A percentile compares a stretch with the other conserved stretches of the same genome.
These are phyloP conservation scores for Carpatolechia fugitivella DNA, from an alignment of 2,888 invertebrate species.

Conservation along the genomic window DNA sequence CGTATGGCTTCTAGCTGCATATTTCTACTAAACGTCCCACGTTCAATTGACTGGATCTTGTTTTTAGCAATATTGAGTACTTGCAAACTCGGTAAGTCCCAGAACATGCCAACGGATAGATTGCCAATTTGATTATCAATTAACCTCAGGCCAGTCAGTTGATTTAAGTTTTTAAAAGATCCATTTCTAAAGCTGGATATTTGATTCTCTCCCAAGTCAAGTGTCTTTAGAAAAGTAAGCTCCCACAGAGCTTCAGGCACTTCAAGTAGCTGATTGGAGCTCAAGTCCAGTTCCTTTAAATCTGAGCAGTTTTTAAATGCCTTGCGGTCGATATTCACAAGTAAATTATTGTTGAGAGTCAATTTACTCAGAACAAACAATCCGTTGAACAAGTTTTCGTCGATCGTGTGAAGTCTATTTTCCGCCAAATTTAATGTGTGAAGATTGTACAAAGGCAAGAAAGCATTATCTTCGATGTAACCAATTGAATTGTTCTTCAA, in stretches of 20 bases:
- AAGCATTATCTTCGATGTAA: slow-evolving; percentile 93
- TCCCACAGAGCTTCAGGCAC: slow-evolving; percentile 92
- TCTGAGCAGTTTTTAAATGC: slow-evolving; percentile 94
- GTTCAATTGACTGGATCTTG: slow-evolving; percentile 90
- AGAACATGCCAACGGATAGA: slow-evolving; percentile 90
- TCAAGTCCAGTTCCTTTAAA: slow-evolving; percentile 92
- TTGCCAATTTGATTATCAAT: slow-evolving; percentile 95
- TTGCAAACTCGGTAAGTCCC: slow-evolving; percentile 90
- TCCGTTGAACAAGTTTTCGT: slow-evolving; percentile 90
- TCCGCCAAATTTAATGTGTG: slow-evolving; percentile 94
- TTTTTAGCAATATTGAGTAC: slow-evolving; percentile 94
- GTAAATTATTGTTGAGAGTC: slow-evolving; percentile 91
- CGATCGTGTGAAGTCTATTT: slow-evolving; percentile 90
- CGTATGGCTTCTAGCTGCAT: slow-evolving; percentile 91
- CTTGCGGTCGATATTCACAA: slow-evolving; percentile 87
- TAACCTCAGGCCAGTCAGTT: slow-evolving; percentile 91
- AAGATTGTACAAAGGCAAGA: slow-evolving; percentile 91
- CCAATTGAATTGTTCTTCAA: slow-evolving; percentile 92
- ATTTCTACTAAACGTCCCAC: slow-evolving; percentile 90
- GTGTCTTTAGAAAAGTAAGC: slow-evolving; percentile 89
- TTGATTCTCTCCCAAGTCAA: slow-evolving; percentile 95
- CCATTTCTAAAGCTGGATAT: slow-evolving; percentile 90
- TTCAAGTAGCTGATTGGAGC: slow-evolving; percentile 89
- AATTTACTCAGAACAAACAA: slow-evolving; percentile 90
- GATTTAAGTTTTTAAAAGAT: slow-evolving; percentile 90